A percentile compares a stretch with the other conserved stretches of the same genome.
phyloP scores from a whole-genome alignment of 1,140 invertebrate genomes.

The Polypedilum vanderplanki region DNA sequence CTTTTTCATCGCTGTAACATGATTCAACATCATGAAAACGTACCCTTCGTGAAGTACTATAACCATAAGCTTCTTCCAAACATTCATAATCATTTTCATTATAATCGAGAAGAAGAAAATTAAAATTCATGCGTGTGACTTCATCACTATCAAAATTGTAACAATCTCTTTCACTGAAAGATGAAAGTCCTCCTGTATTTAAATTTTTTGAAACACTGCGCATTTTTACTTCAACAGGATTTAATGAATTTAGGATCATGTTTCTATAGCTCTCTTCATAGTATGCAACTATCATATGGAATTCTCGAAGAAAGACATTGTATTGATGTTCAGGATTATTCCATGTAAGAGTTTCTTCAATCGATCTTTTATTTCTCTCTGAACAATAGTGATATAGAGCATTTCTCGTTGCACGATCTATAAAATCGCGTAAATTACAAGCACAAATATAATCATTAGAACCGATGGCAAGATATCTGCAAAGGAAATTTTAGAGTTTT shows the following conservation, averaged over 20 bases:
- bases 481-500: background rate
- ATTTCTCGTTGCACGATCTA: slow-evolving; percentile 42
- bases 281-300: background rate
- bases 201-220: background rate
- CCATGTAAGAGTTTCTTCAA: background rate
- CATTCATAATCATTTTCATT: slow-evolving; percentile 38
- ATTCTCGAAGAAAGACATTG: background rate
- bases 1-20: slow-evolving; percentile 35
- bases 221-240: too few species aligned
- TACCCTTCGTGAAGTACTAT: slow-evolving; percentile 25
- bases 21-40: slow-evolving; percentile 34
- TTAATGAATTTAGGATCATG: background rate
- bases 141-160: background rate
- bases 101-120: slow-evolving; percentile 40
- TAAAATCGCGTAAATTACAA: slow-evolving; percentile 45
- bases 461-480: slow-evolving; percentile 43
- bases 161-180: background rate
- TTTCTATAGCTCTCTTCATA: slow-evolving; percentile 30
- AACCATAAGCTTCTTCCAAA: slow-evolving; percentile 35
- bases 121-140: slow-evolving; percentile 31
- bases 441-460: slow-evolving; percentile 51
- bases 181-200: background rate
- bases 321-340: background rate
- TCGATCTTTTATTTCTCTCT: background rate
- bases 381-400: slow-evolving; percentile 29